Evolutionary conservation across 1,140 invertebrate genomes (phyloP), one percentile per base, ranked within the genome.

Genomic region (Calosoma granatense): DNA sequence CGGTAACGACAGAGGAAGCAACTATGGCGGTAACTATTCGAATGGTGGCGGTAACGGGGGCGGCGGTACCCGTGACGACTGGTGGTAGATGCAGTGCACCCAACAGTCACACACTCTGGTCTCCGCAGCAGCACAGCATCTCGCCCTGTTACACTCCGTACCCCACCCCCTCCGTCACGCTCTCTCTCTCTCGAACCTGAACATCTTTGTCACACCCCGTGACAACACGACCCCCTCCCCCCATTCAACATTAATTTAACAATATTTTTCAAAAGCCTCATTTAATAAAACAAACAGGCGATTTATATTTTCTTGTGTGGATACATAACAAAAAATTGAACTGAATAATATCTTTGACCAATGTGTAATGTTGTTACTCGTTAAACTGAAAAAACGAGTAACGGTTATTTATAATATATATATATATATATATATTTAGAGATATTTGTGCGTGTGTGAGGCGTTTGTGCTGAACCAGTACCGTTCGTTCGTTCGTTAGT

Each of bases 21-120:
- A 64, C 57, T 71, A 66, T 56, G 68, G 70, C 43, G 69, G 69
- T 17, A 70, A 69, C 51, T 71, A 71, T 17, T 54, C 53, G 19
- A 54, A 19, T 30, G 26, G 53, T 12, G 22, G 22, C 61, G 64
- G 60, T 57, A 65, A 56, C 47, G 30, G 20, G 15, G 52, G 57
- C 41, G 51, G 51, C 17, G 57, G 53, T 47, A 36, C 23, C 58
- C 61, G 62, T 17, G 66, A 70, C 56, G 64, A 65, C 51, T 69
- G 67, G 67, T 69, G 69, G 69, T 64, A 68, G 43, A 67, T n/a
- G n/a, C n/a, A n/a, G n/a, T n/a, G n/a, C n/a, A n/a, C n/a, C n/a
- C n/a, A n/a, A n/a, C 59, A 58, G 62, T 17, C 41, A 6, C 6
- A 11, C 26, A n/a, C 17, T 47, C 15, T 4, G 15, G 3, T 17